Base-by-base conservation (phyloP, 2,888 invertebrate species). In the Napeogenes inachia region DNA sequence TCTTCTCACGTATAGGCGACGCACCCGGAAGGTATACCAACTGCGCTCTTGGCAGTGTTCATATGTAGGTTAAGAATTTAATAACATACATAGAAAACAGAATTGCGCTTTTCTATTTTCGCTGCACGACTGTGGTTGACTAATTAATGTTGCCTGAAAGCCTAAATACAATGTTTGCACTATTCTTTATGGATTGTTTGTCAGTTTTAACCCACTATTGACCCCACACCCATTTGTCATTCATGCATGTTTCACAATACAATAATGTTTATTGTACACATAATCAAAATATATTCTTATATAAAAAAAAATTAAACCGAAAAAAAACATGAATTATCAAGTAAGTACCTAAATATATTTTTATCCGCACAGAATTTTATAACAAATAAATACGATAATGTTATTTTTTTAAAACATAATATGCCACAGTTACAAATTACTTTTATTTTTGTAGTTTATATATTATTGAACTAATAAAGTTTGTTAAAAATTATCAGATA, bases 1-100 rank as follows among this genome's bases (percentile, higher is more conserved):
- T 85, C 85, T 85, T 85, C 84, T 82, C 75, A 84, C 78, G 85
- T 84, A 83, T 84, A 81, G 79, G 81, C 80, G 81, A 80, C 78
- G 85, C 88, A 87, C 85, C 73, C 75, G 77, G 47, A 72, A 76
- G 73, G 74, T 75, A 73, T 75, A 42, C 45, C 10, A 53, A 60
- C 47, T 47, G 58, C 30, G 56, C 32, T 58, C 56, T 64, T 56
- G 59, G 13, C 61, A 71, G 75, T 76, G 73, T 73, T 72, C 45
- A 56, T 54, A n/a, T 54, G 54, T 57, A 59, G 42, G 56, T 59
- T 63, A 58, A 64, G 56, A 60, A 50, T 13, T n/a, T 54, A 60
- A 50, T 59, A 60, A n/a, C 56, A 38, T 55, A 62, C 45, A 59
- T 54, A 57, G 58, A 61, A 66, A 61, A 58, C 66, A 64, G 64